phyloP scores from a whole-genome alignment of 1,140 invertebrate genomes.

The Brachionus calyciflorus region DNA sequence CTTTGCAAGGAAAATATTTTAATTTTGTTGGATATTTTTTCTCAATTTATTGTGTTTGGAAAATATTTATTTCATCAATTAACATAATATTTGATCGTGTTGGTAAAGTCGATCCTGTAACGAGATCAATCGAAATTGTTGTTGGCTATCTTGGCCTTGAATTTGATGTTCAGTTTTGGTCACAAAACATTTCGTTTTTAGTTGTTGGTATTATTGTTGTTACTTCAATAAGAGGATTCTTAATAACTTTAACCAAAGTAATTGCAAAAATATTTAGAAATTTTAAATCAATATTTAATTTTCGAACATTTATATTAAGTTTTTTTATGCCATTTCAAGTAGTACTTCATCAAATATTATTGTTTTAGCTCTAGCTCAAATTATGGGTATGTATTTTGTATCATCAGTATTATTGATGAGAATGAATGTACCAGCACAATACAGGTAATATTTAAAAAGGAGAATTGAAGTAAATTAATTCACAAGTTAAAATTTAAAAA shows the following conservation, averaged over 20 bases:
- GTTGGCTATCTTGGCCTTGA: slow-evolving; percentile 94
- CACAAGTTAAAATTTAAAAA: slow-evolving; percentile 20
- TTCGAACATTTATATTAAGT: slow-evolving; percentile 67
- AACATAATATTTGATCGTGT: slow-evolving; percentile 99
- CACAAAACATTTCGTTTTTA: slow-evolving; percentile 95
- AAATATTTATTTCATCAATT: slow-evolving; percentile 88
- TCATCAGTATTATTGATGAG: slow-evolving; percentile 93
- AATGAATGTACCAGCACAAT: slow-evolving; percentile 99
- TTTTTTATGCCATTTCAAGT: slow-evolving; percentile 99
- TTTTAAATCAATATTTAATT: not conserved
- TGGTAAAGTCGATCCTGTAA: slow-evolving; percentile 96
- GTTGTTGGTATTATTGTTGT: slow-evolving; percentile 95
- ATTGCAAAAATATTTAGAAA: slow-evolving; percentile 41
- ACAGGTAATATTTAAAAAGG: slow-evolving; percentile 63
- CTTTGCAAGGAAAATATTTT: slow-evolving; percentile 96
- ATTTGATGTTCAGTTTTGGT: slow-evolving; percentile 98
- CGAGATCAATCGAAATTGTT: slow-evolving; percentile 89
- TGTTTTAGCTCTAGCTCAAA: slow-evolving; percentile 89
- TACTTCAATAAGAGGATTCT: slow-evolving; percentile 90
- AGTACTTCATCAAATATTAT: slow-evolving; percentile 98
- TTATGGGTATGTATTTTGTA: slow-evolving; percentile 99
- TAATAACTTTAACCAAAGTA: slow-evolving; percentile 95
- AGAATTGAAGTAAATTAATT: no score
- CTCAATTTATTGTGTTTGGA: slow-evolving; percentile 96
- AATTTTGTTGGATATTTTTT: slow-evolving; percentile 98